Conservation (phyloP, 2,113 vertebrate genomes). For the Oreocharis arfaki region DNA sequence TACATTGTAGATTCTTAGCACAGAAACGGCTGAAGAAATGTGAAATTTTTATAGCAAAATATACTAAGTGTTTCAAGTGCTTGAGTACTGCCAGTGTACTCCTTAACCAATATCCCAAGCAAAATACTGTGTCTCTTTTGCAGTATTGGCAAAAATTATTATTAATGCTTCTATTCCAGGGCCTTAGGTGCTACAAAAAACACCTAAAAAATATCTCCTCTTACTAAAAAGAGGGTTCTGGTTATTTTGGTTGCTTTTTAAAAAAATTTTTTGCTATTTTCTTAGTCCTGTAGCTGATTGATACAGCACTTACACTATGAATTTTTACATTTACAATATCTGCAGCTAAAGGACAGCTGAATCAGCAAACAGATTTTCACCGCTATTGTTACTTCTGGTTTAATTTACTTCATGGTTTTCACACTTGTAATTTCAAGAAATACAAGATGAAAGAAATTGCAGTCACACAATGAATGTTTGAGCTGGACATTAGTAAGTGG, state of each 20-base stretch:
- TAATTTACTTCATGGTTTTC: conserved; percentile 60
- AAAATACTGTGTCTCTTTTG: background rate
- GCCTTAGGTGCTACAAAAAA: background rate
- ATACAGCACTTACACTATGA: background rate
- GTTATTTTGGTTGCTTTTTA: background rate
- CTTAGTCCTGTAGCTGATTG: background rate
- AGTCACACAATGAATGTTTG: conserved; percentile 39
- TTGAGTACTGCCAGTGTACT: background rate
- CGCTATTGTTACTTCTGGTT: conserved; percentile 58
- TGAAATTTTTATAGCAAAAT: background rate
- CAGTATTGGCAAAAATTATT: background rate
- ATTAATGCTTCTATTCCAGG: background rate
- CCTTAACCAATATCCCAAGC: background rate
- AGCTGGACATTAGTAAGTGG: conserved; percentile 61
- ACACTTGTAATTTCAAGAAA: conserved; percentile 66
- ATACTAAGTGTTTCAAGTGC: background rate
- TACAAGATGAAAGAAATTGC: conserved; percentile 50
- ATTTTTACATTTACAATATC: conserved; percentile 44
- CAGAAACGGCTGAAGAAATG: background rate
- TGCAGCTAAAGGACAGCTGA: conserved; percentile 33
- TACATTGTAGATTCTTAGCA: background rate
- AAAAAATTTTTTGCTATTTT: background rate
- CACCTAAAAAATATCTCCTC: background rate
- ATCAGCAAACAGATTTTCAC: conserved; percentile 60
- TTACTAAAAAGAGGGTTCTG: background rate